Base-by-base conservation (phyloP, 2,888 invertebrate genomes). In the Orthosia gothica region DNA sequence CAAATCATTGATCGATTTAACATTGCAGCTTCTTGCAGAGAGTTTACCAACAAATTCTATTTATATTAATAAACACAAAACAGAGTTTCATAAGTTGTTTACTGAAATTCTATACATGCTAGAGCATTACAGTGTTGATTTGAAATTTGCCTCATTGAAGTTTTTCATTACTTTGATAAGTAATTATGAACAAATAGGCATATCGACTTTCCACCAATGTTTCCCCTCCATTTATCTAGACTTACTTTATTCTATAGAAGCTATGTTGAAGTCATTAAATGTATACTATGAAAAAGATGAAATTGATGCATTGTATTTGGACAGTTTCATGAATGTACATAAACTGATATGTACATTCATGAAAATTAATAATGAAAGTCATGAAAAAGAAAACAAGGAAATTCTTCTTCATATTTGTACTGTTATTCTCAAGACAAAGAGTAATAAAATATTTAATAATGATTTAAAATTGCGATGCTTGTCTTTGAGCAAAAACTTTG, bases 21-120 rank as follows among this genome's bases (percentile, higher is more conserved):
- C 91, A 23, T 84, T 96, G 23, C 92, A 95, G 81, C 80, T 96
- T n/a, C 83, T 96, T 26, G 91, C 94, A 45, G 93, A 95, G 77
- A 94, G 92, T 66, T 90, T 96, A 79, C 91, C 95, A 20, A 87
- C 90, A 72, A 91, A 93, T 84, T 92, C 95, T 32, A 76, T 94
- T 69, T 87, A 92, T 50, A 89, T 92, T 54, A 89, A 93, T 67
- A 90, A 84, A 70, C 86, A 88, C 59, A 87, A 83, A 70, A 54
- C 65, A 2, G 87, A 92, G 54, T 90, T 90, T 79, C 81, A 91
- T 74, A 81, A 88, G 55, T 61, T 93, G 12, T 92, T 95, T 62
- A 71, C 65, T 23, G 78, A 91, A 73, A 88, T 94, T 45, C 67
- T 96, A 2, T 84, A 91, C 67, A 91, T 95, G 78, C 82, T 96